Evolutionary conservation across 2,888 invertebrate species (phyloP), one percentile per base, ranked within the genome.

Genomic region (Eumerus sabulonum): DNA sequence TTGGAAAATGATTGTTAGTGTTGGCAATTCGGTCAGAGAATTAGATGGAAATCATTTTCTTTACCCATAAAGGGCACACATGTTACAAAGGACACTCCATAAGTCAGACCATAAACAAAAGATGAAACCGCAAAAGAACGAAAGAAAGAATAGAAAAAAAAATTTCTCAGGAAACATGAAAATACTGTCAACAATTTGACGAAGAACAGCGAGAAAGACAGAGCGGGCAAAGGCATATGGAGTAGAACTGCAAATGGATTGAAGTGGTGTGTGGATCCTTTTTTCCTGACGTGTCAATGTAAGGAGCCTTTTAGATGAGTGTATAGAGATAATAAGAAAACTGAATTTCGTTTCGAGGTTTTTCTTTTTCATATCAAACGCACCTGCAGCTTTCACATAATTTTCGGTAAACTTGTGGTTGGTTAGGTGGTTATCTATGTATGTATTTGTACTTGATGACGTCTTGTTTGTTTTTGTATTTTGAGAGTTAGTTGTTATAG

Each of bases 381-480:
- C 79, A 79, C 79, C 79, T 79, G 79, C 59, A 79, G 79, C 79
- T 60, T 79, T 70, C 74, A 68, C 79, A 70, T 79, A 68, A 64
- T 70, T 64, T 70, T 27, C 27, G 27, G 7, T 27, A 27, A 27
- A 27, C 3, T 27, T 7, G 27, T 2, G 27, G 27, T 27, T 27
- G 27, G 27, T 4, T 27, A 4, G 27, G 27, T 27, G 2, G 27
- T 2, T 27, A 2, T 7, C 7, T 27, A 27, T 27, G 2, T 27
- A 4, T 27, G 27, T 27, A 7, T 27, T 27, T 7, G 27, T 27
- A 4, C 27, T 27, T 27, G 27, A 4, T 27, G 27, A 27, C 27
- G 27, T 27, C 7, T 7, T 4, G 27, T 7, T 27, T 27, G 27
- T 27, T 27, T 27, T 27, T 2, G 27, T 2, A 27, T 4, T 27